phyloP scores from a whole-genome alignment of 1,140 invertebrate species.

The Brachystomella parvula region DNA sequence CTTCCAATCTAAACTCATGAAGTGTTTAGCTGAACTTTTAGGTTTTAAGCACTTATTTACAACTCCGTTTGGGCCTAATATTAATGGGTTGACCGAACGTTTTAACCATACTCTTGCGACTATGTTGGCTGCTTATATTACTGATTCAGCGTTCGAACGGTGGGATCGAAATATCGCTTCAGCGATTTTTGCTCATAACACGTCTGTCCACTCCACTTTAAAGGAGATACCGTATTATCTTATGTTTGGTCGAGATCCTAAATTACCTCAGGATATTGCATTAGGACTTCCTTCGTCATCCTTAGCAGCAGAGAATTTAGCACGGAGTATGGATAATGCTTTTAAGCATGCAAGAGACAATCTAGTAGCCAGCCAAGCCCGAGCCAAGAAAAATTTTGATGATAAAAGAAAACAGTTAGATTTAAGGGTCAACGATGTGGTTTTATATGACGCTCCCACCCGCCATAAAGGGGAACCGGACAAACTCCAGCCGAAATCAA shows the following conservation, averaged over 20 bases:
- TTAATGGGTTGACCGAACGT: slow-evolving; percentile 14
- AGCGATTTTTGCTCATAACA: not conserved
- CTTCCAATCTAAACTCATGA: not conserved
- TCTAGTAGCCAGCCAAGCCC: not conserved
- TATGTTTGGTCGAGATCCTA: not conserved
- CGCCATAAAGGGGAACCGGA: not conserved
- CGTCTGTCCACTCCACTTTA: not conserved
- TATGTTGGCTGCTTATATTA: not conserved
- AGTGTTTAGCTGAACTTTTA: not conserved
- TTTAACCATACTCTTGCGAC: not conserved
- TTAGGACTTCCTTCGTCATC: not conserved
- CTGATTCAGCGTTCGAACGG: not conserved
- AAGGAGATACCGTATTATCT: not conserved
- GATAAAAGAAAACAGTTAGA: too few relatives aligned
- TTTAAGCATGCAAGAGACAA: not conserved
- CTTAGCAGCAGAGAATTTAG: not conserved
- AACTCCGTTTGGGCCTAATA: not conserved
- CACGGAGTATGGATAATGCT: not conserved
- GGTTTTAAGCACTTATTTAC: slow-evolving; percentile 11
- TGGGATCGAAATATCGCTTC: not conserved
- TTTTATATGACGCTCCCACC: not conserved
- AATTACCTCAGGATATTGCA: not conserved
- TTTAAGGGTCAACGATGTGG: not conserved
- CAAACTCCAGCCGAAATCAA: not conserved
- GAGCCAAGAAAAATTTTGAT: not conserved